These are phyloP conservation scores for Alviniconcha strummeri DNA, from an alignment of 2,888 invertebrate genomes.

Conservation along the genomic window DNA sequence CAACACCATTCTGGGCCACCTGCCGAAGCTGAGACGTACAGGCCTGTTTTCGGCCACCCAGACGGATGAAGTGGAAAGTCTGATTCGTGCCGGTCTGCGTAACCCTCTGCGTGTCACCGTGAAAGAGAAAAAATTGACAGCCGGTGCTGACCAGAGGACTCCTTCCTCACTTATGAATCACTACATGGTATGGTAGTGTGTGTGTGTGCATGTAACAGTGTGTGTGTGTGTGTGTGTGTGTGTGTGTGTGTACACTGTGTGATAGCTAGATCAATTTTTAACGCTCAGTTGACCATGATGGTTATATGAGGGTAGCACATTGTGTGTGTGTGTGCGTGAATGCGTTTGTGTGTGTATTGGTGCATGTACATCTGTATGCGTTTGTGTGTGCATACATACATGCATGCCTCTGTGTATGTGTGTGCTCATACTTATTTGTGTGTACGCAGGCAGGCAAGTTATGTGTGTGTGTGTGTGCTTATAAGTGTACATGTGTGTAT, in stretches of 20 bases:
- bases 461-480: neutral
- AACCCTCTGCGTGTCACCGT: slow-evolving; percentile 94
- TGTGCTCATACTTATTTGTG: neutral
- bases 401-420: neutral
- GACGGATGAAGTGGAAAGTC: slow-evolving; percentile 92
- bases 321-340: no score
- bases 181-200: slow-evolving; percentile 79
- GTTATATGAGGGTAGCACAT: no score
- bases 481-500: neutral
- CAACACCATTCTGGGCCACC: slow-evolving; percentile 89
- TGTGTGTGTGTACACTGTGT: neutral
- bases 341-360: no score
- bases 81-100: slow-evolving; percentile 93
- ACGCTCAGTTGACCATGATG: no score
- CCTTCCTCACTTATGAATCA: slow-evolving; percentile 80
- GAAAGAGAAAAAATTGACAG: slow-evolving; percentile 83
- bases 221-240: neutral
- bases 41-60: slow-evolving; percentile 99
- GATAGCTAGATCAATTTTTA: neutral
- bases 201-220: neutral
- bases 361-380: neutral
- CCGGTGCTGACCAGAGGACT: slow-evolving; percentile 68
- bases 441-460: neutral
- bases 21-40: slow-evolving; percentile 95
- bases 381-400: neutral